These are phyloP conservation scores for Dasypolia templi DNA, from an alignment of 2,888 invertebrate genomes.

Conservation along the genomic window DNA sequence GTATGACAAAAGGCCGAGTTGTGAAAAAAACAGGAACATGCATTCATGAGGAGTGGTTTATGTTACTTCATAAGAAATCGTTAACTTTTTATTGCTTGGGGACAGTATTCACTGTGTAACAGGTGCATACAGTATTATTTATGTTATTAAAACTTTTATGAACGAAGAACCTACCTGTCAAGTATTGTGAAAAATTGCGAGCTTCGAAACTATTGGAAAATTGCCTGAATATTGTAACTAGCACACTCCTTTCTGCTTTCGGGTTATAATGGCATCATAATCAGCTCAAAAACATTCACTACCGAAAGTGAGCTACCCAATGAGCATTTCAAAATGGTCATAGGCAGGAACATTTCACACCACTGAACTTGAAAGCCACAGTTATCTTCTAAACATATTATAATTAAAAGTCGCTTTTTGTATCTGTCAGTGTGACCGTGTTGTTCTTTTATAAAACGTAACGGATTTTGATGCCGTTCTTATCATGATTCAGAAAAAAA, in stretches of 20 bases:
- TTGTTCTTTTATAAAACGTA: too few relatives aligned
- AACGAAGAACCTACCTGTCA: background rate
- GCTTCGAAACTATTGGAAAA: background rate
- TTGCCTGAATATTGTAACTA: too few relatives aligned
- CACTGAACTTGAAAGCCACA: too few relatives aligned
- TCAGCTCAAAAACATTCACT: background rate
- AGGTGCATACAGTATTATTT: constrained; percentile 7
- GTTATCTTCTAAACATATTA: too few relatives aligned
- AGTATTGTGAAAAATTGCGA: too few relatives aligned
- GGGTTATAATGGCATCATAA: background rate
- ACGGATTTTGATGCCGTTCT: too few relatives aligned
- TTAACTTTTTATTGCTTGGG: background rate
- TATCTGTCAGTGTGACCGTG: too few relatives aligned
- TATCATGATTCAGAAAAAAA: too few relatives aligned
- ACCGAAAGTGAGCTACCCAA: background rate
- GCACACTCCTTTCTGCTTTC: too few relatives aligned
- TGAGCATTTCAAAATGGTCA: too few relatives aligned
- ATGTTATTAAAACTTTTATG: background rate
- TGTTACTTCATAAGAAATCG: background rate
- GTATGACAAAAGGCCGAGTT: background rate
- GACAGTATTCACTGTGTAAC: background rate
- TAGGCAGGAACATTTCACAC: too few relatives aligned
- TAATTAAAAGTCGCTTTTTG: too few relatives aligned
- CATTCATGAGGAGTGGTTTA: background rate
- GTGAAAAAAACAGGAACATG: background rate